Evolutionary conservation across 2,888 invertebrate species (phyloP).

Genomic region (Hyposoter didymator): DNA sequence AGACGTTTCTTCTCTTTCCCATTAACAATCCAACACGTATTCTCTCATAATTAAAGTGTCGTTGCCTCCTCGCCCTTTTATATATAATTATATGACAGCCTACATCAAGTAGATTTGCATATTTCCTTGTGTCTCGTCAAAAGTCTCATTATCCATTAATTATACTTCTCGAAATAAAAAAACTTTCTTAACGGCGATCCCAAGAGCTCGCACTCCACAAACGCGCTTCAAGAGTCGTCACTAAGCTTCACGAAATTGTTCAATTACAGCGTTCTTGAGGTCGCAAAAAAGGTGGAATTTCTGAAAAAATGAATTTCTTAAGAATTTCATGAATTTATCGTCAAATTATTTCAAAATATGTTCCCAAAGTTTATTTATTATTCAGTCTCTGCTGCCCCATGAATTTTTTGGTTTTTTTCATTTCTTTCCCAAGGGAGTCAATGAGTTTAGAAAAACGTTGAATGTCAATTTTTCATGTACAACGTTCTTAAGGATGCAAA

Average conservation of each 20-base stretch:
- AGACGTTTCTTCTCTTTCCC: conserved; percentile 24
- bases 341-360: too few relatives aligned
- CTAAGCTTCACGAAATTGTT: not conserved
- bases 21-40: conserved; percentile 43
- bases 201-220: not conserved
- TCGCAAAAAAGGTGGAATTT: too few relatives aligned
- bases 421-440: not conserved
- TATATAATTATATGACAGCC: conserved; percentile 3
- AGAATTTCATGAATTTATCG: too few relatives aligned
- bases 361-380: too few relatives aligned
- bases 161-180: conserved; percentile 13
- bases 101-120: conserved; percentile 5
- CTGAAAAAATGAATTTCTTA: too few relatives aligned
- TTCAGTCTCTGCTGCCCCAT: too few relatives aligned
- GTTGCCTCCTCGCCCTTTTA: conserved; percentile 15
- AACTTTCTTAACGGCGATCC: not conserved
- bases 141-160: conserved; percentile 7
- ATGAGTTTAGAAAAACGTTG: conserved; percentile 13
- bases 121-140: conserved; percentile 6
- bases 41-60: conserved; percentile 46
- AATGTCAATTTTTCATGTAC: not conserved
- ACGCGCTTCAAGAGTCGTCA: not conserved
- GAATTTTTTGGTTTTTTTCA: too few relatives aligned
- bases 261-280: not conserved
- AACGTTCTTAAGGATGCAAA: not conserved